Evolutionary conservation across 2,888 invertebrate genomes (phyloP), one percentile per base, ranked within the genome.

Genomic region (Pemphredon lugubris): DNA sequence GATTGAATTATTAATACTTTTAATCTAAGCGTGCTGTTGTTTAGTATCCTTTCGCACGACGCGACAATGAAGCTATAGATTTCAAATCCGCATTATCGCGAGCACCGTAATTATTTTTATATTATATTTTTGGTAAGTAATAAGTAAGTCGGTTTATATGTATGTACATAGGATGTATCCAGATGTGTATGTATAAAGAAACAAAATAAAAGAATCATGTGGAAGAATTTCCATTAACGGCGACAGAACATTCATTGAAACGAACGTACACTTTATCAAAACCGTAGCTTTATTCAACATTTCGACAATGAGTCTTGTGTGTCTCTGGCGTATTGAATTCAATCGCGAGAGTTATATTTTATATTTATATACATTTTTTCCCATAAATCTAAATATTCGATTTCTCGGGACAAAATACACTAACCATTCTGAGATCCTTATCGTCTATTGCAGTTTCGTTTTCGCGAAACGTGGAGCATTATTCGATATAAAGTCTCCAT

Each of bases 341-440:
- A 16, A 40, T 26, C 32, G 26, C 18, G 18, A 34, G 14, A 9
- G 20, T 34, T 32, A 6, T 54, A 48, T 11, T 32, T 30, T 32
- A 39, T 60, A 48, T 37, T 37, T 37, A 60, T 37, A 23, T 42
- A 59, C 6, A 39, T 37, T 37, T 26, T 21, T 55, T 51, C 32
- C 45, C 58, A 54, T 37, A 16, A 57, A 74, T 30, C 55, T 42
- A 54, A 69, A 48, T 44, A 45, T 57, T 69, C 57, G 7, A 57
- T 39, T 64, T 48, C 37, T 26, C 7, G 14, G 34, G 16, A 54
- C 39, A 16, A n/a, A 42, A 73, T 60, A 73, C 50, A 53, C 40
- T 66, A 64, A 61, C 37, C 45, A 65, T 44, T 67, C 45, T 63
- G 75, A 78, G 78, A 78, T 78, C 78, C 69, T 67, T 73, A 75